Conservation (phyloP, 2,888 invertebrate genomes). For the Athetis lepigone region DNA sequence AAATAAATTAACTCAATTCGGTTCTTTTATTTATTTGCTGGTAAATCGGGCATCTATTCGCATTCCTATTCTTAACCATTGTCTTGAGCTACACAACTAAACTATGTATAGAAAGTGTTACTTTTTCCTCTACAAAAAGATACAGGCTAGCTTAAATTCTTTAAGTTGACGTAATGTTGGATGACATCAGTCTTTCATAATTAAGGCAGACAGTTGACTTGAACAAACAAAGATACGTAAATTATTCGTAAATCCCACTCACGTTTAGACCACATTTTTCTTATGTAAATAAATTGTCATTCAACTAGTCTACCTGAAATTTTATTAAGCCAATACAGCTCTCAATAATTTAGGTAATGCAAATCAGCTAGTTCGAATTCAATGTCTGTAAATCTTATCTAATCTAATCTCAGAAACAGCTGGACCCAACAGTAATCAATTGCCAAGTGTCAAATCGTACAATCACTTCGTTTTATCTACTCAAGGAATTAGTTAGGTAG, state of each 20-base stretch:
- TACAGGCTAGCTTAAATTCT: conserved; percentile 10
- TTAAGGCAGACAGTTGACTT: conserved; percentile 21
- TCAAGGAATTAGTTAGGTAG: conserved; percentile 11
- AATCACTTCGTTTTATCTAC: conserved; percentile 43
- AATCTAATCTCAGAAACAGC: conserved; percentile 48
- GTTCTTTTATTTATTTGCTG: not conserved
- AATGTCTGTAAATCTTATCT: conserved; percentile 34
- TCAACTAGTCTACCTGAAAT: not conserved
- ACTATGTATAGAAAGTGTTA: not conserved
- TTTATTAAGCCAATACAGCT: conserved; percentile 9
- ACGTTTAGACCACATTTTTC: not conserved
- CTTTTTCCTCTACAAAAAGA: not conserved
- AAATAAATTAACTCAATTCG: not conserved
- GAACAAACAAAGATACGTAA: conserved; percentile 5
- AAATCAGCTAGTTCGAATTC: conserved; percentile 30
- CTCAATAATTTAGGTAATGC: conserved; percentile 8
- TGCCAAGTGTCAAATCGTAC: conserved; percentile 30
- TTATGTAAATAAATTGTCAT: conserved; percentile 20
- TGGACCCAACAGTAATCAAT: conserved; percentile 47
- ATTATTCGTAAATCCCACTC: conserved; percentile 25
- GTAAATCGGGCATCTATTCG: not conserved
- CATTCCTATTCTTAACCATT: not conserved
- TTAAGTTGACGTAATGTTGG: conserved; percentile 15
- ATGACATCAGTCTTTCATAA: conserved; percentile 44
- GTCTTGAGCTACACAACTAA: not conserved